Evolutionary conservation across 2,113 vertebrate genomes (phyloP), one percentile per base, ranked within the genome.

Genomic region (Cisticola juncidis): DNA sequence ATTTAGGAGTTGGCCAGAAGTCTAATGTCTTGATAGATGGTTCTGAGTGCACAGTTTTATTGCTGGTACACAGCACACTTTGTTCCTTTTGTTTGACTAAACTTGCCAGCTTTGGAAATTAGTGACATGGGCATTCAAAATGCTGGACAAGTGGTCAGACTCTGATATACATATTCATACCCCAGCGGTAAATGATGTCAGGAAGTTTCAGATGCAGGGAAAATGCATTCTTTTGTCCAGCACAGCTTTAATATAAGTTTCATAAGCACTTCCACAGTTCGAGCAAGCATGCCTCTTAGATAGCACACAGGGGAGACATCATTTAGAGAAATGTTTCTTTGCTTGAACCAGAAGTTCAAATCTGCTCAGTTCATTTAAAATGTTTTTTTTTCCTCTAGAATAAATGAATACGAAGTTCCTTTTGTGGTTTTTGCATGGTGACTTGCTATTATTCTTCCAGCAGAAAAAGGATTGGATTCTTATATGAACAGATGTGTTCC

Each of bases 261-360:
- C 54, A 3, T 57, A 81, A 95, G 95, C 74, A 26, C 83, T 95
- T 88, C 61, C 8, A 38, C 81, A 2, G 6, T 78, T 38, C 0
- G 11, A 89, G 94, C 86, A 77, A 88, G 85, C 18, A 66, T 25
- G 69, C 91, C 95, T 94, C 94, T 71, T 45, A 45, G 94, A 97
- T 7, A 72, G 95, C 84, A 74, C 97, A 61, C 97, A 18, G n/a
- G 96, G 97, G 98, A 97, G 84, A 33, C 84, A 97, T 97, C 71
- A 78, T 94, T 97, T 95, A 94, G 88, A 94, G 76, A 94, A 95
- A 96, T 26, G 86, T 83, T 97, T 92, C 92, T 96, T 88, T 92
- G 95, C 96, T 92, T 66, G 11, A 95, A 95, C 92, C 47, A 86
- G 51, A 96, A 97, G 94, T 94, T 81, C 88, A 93, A 40, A 96